Percentiles rank a stretch among this genome's conserved stretches.
phyloP scores from a whole-genome alignment of 2,888 invertebrate genomes.

The Diloba caeruleocephala region DNA sequence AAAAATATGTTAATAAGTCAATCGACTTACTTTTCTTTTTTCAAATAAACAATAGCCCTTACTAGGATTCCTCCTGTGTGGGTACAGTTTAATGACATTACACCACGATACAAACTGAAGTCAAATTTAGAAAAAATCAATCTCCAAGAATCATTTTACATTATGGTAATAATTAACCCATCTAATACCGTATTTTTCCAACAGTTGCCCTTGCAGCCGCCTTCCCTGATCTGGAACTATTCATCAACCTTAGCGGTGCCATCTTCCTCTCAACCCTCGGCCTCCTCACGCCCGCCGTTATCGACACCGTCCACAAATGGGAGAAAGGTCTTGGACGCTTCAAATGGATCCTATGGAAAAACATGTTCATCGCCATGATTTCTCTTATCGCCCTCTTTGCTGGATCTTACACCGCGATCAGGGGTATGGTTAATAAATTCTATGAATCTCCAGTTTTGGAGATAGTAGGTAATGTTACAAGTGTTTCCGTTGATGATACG shows the following conservation, averaged over 20 bases:
- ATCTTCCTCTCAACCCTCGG: slow-evolving; percentile 92
- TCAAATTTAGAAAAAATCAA: no score
- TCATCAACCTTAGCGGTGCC: slow-evolving; percentile 96
- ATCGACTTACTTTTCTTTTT: no score
- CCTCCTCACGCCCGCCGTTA: slow-evolving; percentile 92
- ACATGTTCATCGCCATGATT: slow-evolving; percentile 82
- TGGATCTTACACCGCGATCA: slow-evolving; percentile 80
- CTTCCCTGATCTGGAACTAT: slow-evolving; percentile 95
- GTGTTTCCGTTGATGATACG: slow-evolving; percentile 38
- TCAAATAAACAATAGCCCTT: no score
- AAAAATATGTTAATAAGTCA: no score
- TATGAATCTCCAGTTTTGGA: slow-evolving; percentile 26
- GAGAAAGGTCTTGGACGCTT: slow-evolving; percentile 89
- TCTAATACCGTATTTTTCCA: slow-evolving; percentile 3
- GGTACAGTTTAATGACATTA: no score
- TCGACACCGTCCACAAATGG: slow-evolving; percentile 93
- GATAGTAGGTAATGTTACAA: slow-evolving; percentile 43
- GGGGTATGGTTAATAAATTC: slow-evolving; percentile 74
- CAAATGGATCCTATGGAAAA: slow-evolving; percentile 92
- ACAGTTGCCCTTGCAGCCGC: slow-evolving; percentile 93
- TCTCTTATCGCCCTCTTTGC: slow-evolving; percentile 78
- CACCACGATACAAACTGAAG: no score
- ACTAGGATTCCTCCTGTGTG: no score
- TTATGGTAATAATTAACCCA: no score
- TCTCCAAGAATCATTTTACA: no score